Conservation (phyloP, 2,888 invertebrate species). For the Orchestes rusci region DNA sequence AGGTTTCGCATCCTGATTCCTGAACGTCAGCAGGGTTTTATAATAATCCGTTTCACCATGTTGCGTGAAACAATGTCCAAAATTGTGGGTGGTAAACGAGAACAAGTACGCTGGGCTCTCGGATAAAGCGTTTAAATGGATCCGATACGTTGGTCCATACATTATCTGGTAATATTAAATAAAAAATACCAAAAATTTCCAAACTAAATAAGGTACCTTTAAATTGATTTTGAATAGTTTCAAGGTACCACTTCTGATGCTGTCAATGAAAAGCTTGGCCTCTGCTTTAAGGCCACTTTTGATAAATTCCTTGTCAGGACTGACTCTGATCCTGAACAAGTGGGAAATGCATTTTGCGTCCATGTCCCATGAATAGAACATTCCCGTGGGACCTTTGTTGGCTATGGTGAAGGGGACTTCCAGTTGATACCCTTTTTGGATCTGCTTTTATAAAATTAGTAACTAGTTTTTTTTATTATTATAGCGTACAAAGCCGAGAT, state of each 20-base stretch:
- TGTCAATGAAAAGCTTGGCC: conserved; percentile 16
- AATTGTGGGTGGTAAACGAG: conserved; percentile 56
- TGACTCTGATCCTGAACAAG: conserved; percentile 20
- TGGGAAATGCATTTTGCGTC: conserved; percentile 21
- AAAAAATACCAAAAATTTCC: background rate
- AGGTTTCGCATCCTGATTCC: conserved; percentile 29
- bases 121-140: conserved; percentile 53
- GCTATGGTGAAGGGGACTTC: conserved; percentile 19
- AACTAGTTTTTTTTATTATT: background rate
- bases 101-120: conserved; percentile 53
- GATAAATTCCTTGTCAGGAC: conserved; percentile 26
- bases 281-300: conserved; percentile 8
- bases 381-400: conserved; percentile 27
- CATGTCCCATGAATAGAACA: conserved; percentile 27
- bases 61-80: conserved; percentile 59
- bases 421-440: conserved; percentile 18
- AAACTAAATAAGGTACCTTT: conserved; percentile 21
- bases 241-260: conserved; percentile 18
- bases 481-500: conserved; percentile 40
- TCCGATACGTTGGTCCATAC: conserved; percentile 57
- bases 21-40: conserved; percentile 39
- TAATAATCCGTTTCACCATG: conserved; percentile 47
- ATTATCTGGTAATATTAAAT: conserved; percentile 47
- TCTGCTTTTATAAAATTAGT: conserved; percentile 10
- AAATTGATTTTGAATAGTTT: conserved; percentile 25